These are phyloP conservation scores for Pseudobourletiella spinata DNA, from an alignment of 1,140 invertebrate species.

Conservation along the genomic window DNA sequence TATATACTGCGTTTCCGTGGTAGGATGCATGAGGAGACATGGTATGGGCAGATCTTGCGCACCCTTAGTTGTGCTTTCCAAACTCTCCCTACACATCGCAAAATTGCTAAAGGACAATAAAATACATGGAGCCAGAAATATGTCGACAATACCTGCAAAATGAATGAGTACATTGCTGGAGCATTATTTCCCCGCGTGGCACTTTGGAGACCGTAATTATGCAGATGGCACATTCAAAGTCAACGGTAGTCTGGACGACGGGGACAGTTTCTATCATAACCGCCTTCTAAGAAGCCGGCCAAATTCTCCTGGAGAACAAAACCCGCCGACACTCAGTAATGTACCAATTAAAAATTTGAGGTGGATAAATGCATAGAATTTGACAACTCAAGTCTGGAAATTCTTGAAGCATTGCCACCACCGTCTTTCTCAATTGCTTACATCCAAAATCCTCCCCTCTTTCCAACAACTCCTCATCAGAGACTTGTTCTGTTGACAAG, in stretches of 20 bases:
- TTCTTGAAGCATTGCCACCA: neutral
- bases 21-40: neutral
- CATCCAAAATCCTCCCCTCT: neutral
- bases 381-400: too few relatives aligned
- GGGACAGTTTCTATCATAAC: neutral
- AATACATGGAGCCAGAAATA: too few relatives aligned
- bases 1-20: neutral
- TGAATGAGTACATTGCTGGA: neutral
- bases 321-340: too few relatives aligned
- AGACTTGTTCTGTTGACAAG: neutral
- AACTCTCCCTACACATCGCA: too few relatives aligned
- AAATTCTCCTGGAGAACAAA: too few relatives aligned
- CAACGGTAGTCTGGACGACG: neutral
- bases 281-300: neutral
- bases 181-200: neutral
- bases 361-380: too few relatives aligned
- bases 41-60: neutral
- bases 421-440: neutral
- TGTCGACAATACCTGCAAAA: too few relatives aligned
- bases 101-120: too few relatives aligned
- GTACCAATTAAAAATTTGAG: too few relatives aligned
- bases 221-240: neutral
- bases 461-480: neutral
- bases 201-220: neutral
- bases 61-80: neutral